Evolutionary conservation across 2,797 vertebrate genomes (phyloP), one percentile per base, ranked within the genome.

Genomic region (Pipistrellus kuhlii): DNA sequence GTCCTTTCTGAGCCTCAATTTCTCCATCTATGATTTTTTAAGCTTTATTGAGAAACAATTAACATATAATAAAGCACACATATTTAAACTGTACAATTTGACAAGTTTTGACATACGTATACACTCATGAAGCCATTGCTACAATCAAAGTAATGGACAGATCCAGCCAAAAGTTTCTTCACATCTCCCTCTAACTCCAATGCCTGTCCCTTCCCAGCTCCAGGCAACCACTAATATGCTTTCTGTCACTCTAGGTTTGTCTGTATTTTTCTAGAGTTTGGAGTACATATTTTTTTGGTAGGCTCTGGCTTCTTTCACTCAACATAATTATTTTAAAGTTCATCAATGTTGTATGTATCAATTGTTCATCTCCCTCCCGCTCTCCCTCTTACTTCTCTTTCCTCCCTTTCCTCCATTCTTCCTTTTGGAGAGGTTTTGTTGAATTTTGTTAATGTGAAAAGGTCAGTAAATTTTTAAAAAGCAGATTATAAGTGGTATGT

Each of bases 361-460:
- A 1, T 85, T 57, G 15, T 69, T 62, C 48, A 46, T 13, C 18
- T n/a, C 25, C 53, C 38, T 68, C 57, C 6, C 25, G 23, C 76
- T 23, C 51, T 21, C 51, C 12, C 15, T 53, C 27, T 44, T 44
- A n/a, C 27, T 18, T 84, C 13, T 30, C 27, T 55, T 53, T 25
- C 21, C 46, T 75, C 17, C 46, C 8, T 71, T 72, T 6, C 30
- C 27, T 88, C 14, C 62, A n/a, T 82, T 76, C n/a, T 77, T 88
- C 64, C 35, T 71, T 53, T 46, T 41, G 35, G 46, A 55, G 27
- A 73, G 1, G 15, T 85, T 18, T 32, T 83, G 6, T 77, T 88
- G 46, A 91, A 91, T 89, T 91, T 93, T 91, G 27, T 76, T 88
- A 83, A 91, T 53, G 66, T 91, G 21, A 83, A 91, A 78, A 86